Evolutionary conservation across 2,113 vertebrate species (phyloP), one percentile per base, ranked within the genome.

Genomic region (Okapia johnstoni): DNA sequence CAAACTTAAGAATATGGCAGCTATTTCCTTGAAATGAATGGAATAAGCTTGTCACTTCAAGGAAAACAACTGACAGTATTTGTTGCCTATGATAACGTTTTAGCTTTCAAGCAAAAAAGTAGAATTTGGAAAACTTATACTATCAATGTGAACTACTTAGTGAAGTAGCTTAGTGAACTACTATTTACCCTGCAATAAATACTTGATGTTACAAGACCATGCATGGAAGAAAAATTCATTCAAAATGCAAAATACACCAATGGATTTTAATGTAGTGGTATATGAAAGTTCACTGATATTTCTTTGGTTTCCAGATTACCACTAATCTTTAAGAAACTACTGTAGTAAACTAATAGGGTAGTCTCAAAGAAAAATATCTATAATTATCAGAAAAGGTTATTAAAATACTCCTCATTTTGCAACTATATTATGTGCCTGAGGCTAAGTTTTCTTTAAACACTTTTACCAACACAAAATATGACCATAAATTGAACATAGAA

Each of bases 311-410:
- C n/a, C 33, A 13, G 9, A 84, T 63, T 40, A 70, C 16, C 88
- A 86, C 70, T 83, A 88, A 93, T 46, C 43, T 90, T 96, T 87
- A 93, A 84, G 50, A 87, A 93, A 50, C 40, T 85, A 80, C 33
- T 43, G 19, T 13, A 58, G 43, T 54, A 19, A 63, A 94, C 52
- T 96, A 92, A 48, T 57, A 84, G 14, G 28, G 25, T 76, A 85
- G 33, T 48, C 60, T 73, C 48, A 88, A 84, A 94, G 43, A 66
- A 80, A 26, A 58, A 79, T 80, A 73, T 77, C 54, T 48, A 40
- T 77, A 94, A 84, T 85, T 92, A 76, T 81, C 8, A 0, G 54
- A 60, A 90, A 94, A 96, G 8, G 48, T 96, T 92, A 80, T 92
- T 87, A 87, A 86, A 89, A 84, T 46, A 60, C 2, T 3, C 25